Conservation (phyloP, 2,888 invertebrate genomes). For the Apantesis nais region DNA sequence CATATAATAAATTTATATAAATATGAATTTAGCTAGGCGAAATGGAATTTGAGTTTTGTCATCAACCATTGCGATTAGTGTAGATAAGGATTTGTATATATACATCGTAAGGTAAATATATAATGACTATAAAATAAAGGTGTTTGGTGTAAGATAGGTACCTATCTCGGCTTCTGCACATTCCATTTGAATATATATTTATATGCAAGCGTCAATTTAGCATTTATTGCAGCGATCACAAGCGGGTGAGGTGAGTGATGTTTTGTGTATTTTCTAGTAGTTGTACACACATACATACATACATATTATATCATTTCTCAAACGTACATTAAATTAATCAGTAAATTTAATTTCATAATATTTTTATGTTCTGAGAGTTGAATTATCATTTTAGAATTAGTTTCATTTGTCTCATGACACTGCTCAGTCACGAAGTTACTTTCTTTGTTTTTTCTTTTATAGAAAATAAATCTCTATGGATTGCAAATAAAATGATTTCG, state of each 20-base stretch:
- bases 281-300: not conserved
- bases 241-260: conserved; percentile 57
- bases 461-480: not conserved
- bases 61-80: conserved; percentile 77
- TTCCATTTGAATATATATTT: conserved; percentile 81
- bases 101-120: conserved; percentile 70
- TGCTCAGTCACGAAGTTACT: not conserved
- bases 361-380: conserved; percentile 37
- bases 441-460: not conserved
- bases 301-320: conserved; percentile 2
- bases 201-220: conserved; percentile 82
- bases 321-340: not conserved
- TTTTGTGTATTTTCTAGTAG: not conserved
- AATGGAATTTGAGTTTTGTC: conserved; percentile 80
- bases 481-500: no score
- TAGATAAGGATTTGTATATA: conserved; percentile 79
- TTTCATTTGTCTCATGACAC: not conserved
- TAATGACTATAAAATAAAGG: conserved; percentile 73
- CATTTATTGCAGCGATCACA: conserved; percentile 62
- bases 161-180: conserved; percentile 82
- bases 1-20: conserved; percentile 56
- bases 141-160: conserved; percentile 83
- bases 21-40: conserved; percentile 74
- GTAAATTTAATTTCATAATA: not conserved
- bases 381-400: conserved; percentile 13